Conservation (phyloP, 2,888 invertebrate species). For the Eucriotettix oculatus region DNA sequence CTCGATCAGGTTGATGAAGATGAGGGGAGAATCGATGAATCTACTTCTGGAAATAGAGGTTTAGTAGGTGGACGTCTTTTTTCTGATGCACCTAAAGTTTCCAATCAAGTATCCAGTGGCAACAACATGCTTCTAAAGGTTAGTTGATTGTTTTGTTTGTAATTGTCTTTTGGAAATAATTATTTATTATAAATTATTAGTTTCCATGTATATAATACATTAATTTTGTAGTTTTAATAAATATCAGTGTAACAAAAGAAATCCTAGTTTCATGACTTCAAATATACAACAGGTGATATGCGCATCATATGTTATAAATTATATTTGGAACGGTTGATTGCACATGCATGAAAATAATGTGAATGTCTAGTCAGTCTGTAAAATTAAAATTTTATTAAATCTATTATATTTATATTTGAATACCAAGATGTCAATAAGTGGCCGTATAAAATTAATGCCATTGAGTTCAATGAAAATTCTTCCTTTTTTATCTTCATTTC, state of each 20-base stretch:
- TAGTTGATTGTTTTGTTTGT: slow-evolving; percentile 16
- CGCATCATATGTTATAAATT: no score
- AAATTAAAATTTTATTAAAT: no score
- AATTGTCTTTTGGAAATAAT: no score
- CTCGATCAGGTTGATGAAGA: slow-evolving; percentile 50
- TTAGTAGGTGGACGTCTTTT: not conserved
- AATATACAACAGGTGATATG: no score
- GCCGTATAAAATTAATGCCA: no score
- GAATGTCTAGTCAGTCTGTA: no score
- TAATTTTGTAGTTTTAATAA: not conserved
- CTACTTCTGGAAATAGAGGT: not conserved
- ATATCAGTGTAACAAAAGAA: not conserved
- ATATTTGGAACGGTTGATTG: no score
- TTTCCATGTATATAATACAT: not conserved
- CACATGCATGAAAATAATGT: no score
- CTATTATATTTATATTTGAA: no score
- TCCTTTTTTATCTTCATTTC: no score
- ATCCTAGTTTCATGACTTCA: not conserved
- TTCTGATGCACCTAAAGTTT: slow-evolving; percentile 15
- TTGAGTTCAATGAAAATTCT: no score
- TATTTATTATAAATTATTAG: not conserved
- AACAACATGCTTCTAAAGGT: slow-evolving; percentile 51
- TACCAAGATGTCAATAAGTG: no score
- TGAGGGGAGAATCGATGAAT: slow-evolving; percentile 23
- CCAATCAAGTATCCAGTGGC: slow-evolving; percentile 18